Base-by-base conservation (phyloP, 2,113 vertebrate genomes). In the Gnathonemus longibarbis region DNA sequence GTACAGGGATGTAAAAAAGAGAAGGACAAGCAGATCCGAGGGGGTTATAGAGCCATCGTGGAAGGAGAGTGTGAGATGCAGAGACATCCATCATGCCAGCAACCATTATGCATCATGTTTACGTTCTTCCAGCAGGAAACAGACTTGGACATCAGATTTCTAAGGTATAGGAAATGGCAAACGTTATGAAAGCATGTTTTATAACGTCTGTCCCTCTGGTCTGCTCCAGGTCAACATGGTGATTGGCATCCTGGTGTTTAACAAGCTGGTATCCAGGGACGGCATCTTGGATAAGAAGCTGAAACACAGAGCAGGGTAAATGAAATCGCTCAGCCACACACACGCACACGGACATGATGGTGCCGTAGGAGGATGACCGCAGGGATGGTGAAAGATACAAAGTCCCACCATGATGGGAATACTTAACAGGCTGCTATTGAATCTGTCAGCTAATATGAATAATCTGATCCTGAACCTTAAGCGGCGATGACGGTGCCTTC, bases 191-290 rank as follows among this genome's bases (percentile, higher is more conserved):
- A 46, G 15, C 17, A 15, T 86, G 84, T 31, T 27, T 87, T 56
- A 8, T 87, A 35, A 53, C 5, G 85, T 52, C n/a, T 87, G 45
- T 13, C 48, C 10, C 13, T 50, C 84, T 6, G 90, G 96, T 90
- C 94, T 56, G 96, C 94, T 94, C 90, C 96, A 99, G 98, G 98
- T 99, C 94, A 99, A 99, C 95, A 99, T 99, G 98, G 98, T 99
- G 96, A 99, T 99, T 94, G 98, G 98, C 93, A 99, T 99, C 96
- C 96, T 99, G 96, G 98, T 99, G 93, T 99, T 99, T 97, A 99
- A 99, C 96, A 99, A 99, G 95, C 97, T 99, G 94, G 98, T 99
- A 97, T 99, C 98, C 95, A 98, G 98, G 97, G 98, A 99, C 95
- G 98, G 98, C 91, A 99, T 99, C 93, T 97, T 99, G 96, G 98